Evolutionary conservation across 2,113 vertebrate genomes (phyloP).

Genomic region (Pelusios castaneus): DNA sequence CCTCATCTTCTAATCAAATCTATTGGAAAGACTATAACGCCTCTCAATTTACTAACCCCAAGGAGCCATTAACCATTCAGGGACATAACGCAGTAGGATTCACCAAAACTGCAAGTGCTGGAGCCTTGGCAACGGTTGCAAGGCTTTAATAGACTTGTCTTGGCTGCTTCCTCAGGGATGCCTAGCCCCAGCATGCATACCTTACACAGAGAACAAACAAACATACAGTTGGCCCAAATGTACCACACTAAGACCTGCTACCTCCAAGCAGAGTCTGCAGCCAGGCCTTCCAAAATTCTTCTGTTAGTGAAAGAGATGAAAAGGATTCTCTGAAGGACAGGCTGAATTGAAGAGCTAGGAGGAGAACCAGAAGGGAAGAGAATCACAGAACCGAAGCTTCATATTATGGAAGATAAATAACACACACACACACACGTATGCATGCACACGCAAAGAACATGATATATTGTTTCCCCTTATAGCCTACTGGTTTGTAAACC

Average conservation of each 20-base stretch:
- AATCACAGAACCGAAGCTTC: neutral
- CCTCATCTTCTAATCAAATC: no score
- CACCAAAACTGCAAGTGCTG: neutral
- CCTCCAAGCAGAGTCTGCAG: neutral
- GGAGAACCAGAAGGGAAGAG: neutral
- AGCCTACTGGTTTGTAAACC: neutral
- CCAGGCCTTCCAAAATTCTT: neutral
- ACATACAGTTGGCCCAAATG: neutral
- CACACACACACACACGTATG: neutral
- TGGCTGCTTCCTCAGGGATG: neutral
- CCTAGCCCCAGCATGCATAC: neutral
- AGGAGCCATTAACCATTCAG: neutral
- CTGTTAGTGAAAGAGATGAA: neutral
- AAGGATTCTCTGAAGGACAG: neutral
- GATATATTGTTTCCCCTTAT: neutral
- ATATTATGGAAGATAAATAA: neutral
- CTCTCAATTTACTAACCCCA: neutral
- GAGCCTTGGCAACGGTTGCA: neutral
- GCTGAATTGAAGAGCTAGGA: neutral
- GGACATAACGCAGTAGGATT: neutral
- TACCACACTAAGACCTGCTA: neutral
- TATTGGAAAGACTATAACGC: no score
- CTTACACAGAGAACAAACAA: neutral
- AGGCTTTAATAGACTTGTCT: neutral
- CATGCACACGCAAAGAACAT: neutral